Evolutionary conservation across 2,113 vertebrate genomes (phyloP).

Genomic region (Naja naja): DNA sequence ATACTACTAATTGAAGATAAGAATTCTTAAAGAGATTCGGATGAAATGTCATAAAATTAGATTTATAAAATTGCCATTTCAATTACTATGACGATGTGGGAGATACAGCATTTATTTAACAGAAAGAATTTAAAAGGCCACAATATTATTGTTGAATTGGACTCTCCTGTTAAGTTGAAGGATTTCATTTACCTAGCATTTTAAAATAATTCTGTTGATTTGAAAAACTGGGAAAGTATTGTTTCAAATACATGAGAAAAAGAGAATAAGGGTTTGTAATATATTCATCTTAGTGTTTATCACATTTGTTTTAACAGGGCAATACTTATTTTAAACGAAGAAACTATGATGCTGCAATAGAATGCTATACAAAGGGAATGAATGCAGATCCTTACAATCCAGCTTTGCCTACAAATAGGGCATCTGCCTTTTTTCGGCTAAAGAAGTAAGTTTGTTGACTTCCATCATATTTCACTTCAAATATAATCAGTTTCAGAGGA

Average conservation of each 20-base stretch:
- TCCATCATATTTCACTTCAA: not conserved
- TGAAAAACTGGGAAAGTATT: not conserved
- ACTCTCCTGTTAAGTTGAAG: not conserved
- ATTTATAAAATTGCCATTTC: not conserved
- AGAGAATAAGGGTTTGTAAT: not conserved
- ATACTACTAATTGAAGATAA: not conserved
- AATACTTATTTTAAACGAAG: slow-evolving; percentile 87
- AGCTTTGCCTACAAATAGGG: slow-evolving; percentile 89
- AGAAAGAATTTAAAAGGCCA: not conserved
- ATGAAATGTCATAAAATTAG: not conserved
- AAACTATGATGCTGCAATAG: slow-evolving; percentile 87
- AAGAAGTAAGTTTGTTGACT: slow-evolving; percentile 79
- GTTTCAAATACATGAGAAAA: not conserved
- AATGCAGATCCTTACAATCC: slow-evolving; percentile 87
- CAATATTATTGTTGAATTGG: not conserved
- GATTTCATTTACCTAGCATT: not conserved
- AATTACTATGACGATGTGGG: not conserved
- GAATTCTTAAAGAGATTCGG: not conserved
- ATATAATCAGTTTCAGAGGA: not conserved
- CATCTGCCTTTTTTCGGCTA: slow-evolving; percentile 84
- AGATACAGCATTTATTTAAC: not conserved
- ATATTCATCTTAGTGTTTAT: not conserved
- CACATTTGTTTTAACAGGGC: slow-evolving; percentile 73
- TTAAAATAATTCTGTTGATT: not conserved
- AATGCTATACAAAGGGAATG: slow-evolving; percentile 94